Base-by-base conservation (phyloP, 2,797 vertebrate genomes). In the Micromesistius poutassou region DNA sequence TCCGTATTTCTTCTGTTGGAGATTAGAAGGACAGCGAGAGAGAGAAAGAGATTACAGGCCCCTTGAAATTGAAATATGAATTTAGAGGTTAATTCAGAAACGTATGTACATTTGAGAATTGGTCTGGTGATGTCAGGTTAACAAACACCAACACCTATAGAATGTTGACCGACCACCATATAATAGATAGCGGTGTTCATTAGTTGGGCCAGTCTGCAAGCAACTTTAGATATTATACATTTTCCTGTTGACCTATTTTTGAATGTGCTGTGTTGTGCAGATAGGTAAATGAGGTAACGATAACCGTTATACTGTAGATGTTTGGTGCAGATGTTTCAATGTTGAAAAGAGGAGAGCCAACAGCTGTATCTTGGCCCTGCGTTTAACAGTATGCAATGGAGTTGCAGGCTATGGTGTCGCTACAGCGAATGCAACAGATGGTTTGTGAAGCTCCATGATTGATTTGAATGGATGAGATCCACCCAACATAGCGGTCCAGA, bases 1-100 rank as follows among this genome's bases (percentile, higher is more conserved):
- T 83, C 97, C 96, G 0, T 97, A 96, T 90, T 98, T 98, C 92
- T 97, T 97, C 97, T 98, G 91, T 84, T 30, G 62, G 14, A 10
- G 5, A 19, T 25, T 4, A 62, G 55, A 62, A 19, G 1, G 5
- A 62, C 19, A 25, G 55, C 5, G n/a, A 62, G 55, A 10, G 22
- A 25, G 55, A 68, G n/a, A 68, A 12, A 68, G n/a, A 68, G 25
- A 28, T 25, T 66, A 66, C 19, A 42, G 14, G 40, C 9, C 36
- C 36, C 36, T 10, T 38, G 36, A 8, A 38, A 38, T 10, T 38
- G 36, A 14, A 42, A 42, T 14, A 10, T 16, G 12, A 42, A 14
- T 4, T 14, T 12, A 42, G 40, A 42, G 40, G 12, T 42, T 14
- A 12, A 35, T 35, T 35, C 40, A 42, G 40, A 1, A 35, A 38